Evolutionary conservation across 2,888 invertebrate species (phyloP).

Genomic region (Metallyticus violacea): DNA sequence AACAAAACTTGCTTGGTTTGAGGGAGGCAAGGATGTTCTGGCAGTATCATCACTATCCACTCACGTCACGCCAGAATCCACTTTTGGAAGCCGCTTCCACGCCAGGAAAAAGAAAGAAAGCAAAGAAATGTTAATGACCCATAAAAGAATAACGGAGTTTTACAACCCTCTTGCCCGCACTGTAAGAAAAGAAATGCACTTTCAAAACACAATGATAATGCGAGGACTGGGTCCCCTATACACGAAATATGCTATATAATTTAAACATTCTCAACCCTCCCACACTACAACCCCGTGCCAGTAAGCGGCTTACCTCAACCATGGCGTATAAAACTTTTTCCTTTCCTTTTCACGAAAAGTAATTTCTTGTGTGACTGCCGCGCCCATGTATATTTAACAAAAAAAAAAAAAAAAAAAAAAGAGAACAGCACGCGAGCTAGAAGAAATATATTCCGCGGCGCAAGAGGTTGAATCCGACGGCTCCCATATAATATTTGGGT

Average conservation of each 20-base stretch:
- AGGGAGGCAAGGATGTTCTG: too few species aligned
- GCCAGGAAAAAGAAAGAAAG: neutral
- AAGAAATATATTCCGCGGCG: neutral
- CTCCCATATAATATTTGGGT: neutral
- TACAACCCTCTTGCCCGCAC: neutral
- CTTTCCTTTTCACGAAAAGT: neutral
- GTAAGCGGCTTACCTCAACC: neutral
- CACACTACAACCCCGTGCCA: too few species aligned
- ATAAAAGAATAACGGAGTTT: neutral
- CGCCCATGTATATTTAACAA: neutral
- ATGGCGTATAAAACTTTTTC: neutral
- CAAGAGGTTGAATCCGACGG: neutral
- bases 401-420: too few species aligned
- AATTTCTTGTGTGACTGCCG: neutral
- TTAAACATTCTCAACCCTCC: too few species aligned
- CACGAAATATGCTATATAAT: neutral
- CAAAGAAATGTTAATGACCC: neutral
- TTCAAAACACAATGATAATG: neutral
- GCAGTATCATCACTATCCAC: too few species aligned
- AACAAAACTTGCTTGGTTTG: too few species aligned
- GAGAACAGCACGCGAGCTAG: too few species aligned
- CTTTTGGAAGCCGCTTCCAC: neutral
- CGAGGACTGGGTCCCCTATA: neutral
- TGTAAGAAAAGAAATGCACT: neutral
- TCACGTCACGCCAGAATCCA: neutral